These are phyloP conservation scores for Brachionus rotundiformis DNA, from an alignment of 1,140 invertebrate genomes.

Conservation along the genomic window DNA sequence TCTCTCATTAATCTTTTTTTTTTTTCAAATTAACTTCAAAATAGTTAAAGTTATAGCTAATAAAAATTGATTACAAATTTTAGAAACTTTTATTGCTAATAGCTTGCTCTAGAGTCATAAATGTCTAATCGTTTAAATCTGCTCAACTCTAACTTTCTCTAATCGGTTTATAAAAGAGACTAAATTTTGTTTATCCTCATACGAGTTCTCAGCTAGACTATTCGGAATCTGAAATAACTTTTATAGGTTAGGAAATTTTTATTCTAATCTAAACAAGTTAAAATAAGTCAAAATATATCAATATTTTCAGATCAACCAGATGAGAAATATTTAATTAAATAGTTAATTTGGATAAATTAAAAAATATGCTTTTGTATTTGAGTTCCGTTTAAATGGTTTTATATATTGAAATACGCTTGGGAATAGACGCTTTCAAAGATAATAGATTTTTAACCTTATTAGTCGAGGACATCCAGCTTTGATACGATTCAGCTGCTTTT, in stretches of 20 bases:
- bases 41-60: background rate
- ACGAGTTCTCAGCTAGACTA: background rate
- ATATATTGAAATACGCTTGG: background rate
- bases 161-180: slow-evolving; percentile 10
- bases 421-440: background rate
- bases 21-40: background rate
- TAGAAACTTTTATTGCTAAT: background rate
- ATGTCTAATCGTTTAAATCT: slow-evolving; percentile 39
- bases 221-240: background rate
- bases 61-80: slow-evolving; percentile 30
- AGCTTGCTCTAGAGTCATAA: slow-evolving; percentile 16
- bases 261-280: background rate
- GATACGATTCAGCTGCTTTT: slow-evolving; percentile 4
- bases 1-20: slow-evolving; percentile 32
- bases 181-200: background rate
- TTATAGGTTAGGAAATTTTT: background rate
- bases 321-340: background rate
- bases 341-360: background rate
- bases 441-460: background rate
- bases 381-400: background rate
- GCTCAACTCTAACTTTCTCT: background rate
- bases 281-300: background rate
- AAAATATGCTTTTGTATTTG: background rate
- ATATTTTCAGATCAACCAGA: background rate
- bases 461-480: background rate